phyloP scores from a whole-genome alignment of 1,140 invertebrate species.

The Drosophila willistoni region DNA sequence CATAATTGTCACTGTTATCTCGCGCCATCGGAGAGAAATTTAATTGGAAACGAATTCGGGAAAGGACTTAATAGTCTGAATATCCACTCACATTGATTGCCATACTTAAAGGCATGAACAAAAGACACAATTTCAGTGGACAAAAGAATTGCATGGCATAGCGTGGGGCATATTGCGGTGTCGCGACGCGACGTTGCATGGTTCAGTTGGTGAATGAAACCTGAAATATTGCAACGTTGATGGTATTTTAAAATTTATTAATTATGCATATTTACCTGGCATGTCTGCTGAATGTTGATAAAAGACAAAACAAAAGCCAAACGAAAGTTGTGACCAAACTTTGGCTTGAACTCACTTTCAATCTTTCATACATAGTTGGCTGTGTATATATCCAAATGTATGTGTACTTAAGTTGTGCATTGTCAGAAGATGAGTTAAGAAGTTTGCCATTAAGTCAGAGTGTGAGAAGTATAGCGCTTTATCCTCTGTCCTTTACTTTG shows the following conservation, averaged over 20 bases:
- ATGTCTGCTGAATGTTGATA: slow-evolving; percentile 36
- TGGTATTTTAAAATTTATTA: slow-evolving; percentile 54
- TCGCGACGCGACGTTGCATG: neutral
- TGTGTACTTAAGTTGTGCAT: slow-evolving; percentile 20
- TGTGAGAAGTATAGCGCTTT: too few species aligned
- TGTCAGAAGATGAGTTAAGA: slow-evolving; percentile 25
- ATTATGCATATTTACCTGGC: slow-evolving; percentile 53
- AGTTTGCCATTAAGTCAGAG: slow-evolving; percentile 39
- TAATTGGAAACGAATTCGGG: slow-evolving; percentile 2
- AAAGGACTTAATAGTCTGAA: neutral
- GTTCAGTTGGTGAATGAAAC: neutral
- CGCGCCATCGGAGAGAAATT: neutral
- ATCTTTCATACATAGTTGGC: slow-evolving; percentile 21
- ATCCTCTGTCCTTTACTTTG: too few species aligned
- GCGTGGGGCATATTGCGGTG: neutral
- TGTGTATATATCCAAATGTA: slow-evolving; percentile 30
- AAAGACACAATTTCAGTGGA: slow-evolving; percentile 51
- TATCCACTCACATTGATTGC: slow-evolving; percentile 51
- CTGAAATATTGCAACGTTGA: slow-evolving; percentile 33
- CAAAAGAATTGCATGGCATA: slow-evolving; percentile 52
- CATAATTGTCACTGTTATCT: too few species aligned
- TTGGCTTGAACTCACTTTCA: slow-evolving; percentile 13
- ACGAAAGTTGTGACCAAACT: slow-evolving; percentile 40
- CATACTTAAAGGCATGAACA: slow-evolving; percentile 34
- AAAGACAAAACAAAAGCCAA: slow-evolving; percentile 37